These are phyloP conservation scores for Semicossyphus pulcher DNA, from an alignment of 2,113 vertebrate species.

Conservation along the genomic window DNA sequence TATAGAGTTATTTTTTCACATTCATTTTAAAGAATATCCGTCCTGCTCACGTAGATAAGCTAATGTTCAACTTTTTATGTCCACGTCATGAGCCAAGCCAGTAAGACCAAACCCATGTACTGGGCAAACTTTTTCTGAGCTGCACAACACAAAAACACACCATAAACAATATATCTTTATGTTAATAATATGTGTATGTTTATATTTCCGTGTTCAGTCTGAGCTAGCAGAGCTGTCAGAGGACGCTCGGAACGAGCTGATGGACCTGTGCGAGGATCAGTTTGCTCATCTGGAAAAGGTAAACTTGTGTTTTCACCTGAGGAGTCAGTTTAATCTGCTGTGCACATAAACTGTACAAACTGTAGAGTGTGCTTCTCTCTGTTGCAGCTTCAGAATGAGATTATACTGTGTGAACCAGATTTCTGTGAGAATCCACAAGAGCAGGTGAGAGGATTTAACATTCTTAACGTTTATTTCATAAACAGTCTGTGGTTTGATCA, in stretches of 20 bases:
- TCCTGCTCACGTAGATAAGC: not conserved
- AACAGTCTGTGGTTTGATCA: no score
- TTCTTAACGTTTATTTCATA: no score
- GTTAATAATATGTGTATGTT: no score
- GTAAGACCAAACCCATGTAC: accelerated
- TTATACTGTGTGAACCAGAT: constrained; percentile 72
- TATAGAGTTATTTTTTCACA: accelerated
- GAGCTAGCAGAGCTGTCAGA: constrained; percentile 56
- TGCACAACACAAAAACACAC: not conserved
- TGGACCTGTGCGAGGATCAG: constrained; percentile 77
- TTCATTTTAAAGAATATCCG: not conserved
- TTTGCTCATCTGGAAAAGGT: constrained; percentile 78
- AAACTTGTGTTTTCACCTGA: not conserved
- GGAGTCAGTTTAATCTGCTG: no score
- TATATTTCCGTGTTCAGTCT: constrained; percentile 45
- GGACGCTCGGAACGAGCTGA: constrained; percentile 64
- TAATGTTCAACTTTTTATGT: not conserved
- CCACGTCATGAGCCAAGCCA: not conserved
- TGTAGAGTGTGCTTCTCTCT: constrained; percentile 44
- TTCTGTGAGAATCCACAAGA: constrained; percentile 59
- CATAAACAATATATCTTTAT: no score
- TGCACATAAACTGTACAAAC: not conserved
- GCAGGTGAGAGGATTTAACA: constrained; percentile 64
- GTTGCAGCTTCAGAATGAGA: constrained; percentile 82
- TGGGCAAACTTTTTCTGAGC: no score